Conservation (phyloP, 1,140 invertebrate genomes). For the Conus betulinus region DNA sequence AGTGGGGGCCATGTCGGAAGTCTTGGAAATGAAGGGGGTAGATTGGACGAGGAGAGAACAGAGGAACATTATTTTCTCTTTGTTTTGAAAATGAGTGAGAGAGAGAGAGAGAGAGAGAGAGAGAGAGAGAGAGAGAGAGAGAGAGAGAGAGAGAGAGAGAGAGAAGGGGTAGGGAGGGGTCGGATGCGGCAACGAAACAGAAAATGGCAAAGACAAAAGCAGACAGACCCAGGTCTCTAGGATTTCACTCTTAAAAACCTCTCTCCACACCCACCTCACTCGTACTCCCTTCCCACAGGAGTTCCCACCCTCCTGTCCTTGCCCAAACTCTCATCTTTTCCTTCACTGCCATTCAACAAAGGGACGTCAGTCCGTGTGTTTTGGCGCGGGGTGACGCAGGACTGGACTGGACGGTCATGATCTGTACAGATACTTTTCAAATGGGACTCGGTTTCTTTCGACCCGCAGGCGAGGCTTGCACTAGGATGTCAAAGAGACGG, state of each 20-base stretch:
- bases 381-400: no score
- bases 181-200: not conserved
- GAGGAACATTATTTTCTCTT: not conserved
- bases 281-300: not conserved
- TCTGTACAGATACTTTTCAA: not conserved
- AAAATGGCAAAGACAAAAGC: not conserved
- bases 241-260: not conserved
- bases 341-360: no score
- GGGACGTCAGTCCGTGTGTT: no score
- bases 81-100: not conserved
- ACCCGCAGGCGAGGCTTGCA: not conserved
- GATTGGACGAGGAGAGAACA: not conserved
- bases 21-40: not conserved
- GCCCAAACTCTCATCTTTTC: no score
- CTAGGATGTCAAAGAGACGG: not conserved
- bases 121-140: not conserved
- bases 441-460: not conserved
- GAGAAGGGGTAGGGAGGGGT: not conserved
- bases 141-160: no score
- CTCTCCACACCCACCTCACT: no score
- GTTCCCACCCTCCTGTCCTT: no score
- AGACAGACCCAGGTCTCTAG: not conserved
- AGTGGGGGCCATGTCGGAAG: not conserved
- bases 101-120: not conserved
- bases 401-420: conserved; percentile 17